Percentiles rank a stretch among this genome's conserved stretches.
These are phyloP conservation scores for Sylvilagus floridanus DNA, from an alignment of 2,797 vertebrate genomes.

Conservation along the genomic window DNA sequence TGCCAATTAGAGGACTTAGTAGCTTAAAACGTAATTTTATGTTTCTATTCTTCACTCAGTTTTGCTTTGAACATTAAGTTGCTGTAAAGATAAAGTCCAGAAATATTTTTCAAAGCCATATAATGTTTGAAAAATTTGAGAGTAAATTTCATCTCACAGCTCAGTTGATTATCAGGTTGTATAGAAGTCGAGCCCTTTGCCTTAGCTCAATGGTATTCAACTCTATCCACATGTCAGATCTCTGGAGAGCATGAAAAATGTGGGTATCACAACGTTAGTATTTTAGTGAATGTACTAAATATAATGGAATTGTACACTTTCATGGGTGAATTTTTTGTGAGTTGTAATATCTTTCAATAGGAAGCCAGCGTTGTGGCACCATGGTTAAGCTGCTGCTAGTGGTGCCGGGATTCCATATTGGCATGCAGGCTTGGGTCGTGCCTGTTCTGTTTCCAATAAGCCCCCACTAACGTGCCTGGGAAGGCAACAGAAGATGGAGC, in stretches of 20 bases:
- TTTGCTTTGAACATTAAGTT: slow-evolving; percentile 19
- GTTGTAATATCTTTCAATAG: background rate
- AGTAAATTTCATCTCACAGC: background rate
- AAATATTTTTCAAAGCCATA: background rate
- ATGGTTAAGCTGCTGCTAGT: no score
- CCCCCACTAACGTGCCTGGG: no score
- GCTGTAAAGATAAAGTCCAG: background rate
- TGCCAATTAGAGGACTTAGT: background rate
- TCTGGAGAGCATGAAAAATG: background rate
- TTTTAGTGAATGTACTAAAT: background rate
- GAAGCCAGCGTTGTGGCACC: no score
- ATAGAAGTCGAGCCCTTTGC: background rate
- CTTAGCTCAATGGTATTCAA: slow-evolving; percentile 35
- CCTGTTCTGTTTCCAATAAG: no score
- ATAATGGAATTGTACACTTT: background rate
- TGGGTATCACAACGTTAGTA: background rate
- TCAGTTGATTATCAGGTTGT: slow-evolving; percentile 2
- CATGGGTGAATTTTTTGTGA: background rate
- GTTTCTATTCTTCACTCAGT: background rate
- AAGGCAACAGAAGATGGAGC: no score
- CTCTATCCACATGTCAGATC: background rate
- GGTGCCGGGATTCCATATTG: no score
- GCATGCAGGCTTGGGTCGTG: no score
- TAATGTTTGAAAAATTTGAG: background rate
- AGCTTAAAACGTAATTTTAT: background rate